Conservation (phyloP, 2,888 invertebrate genomes). For the Orchesella flavescens region DNA sequence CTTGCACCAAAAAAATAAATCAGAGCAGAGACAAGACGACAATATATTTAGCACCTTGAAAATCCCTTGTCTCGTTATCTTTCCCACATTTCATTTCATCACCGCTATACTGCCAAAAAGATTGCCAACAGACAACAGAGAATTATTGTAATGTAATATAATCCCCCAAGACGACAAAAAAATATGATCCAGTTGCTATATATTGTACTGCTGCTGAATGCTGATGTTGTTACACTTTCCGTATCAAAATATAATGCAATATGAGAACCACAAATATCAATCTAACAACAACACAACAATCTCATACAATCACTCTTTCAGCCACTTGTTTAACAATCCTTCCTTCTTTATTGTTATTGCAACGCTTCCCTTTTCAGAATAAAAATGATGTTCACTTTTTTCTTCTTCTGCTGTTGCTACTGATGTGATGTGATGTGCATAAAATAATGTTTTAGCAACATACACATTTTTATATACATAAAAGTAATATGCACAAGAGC, state of each 20-base stretch:
- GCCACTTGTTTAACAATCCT: slow-evolving; percentile 9
- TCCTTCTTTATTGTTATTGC: slow-evolving; percentile 22
- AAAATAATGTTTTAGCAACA: not conserved
- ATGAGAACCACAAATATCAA: slow-evolving; percentile 13
- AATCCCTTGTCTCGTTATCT: not conserved
- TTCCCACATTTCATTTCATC: slow-evolving; percentile 4
- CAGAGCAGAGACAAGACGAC: not conserved
- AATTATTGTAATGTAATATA: too few species aligned
- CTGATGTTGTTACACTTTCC: not conserved
- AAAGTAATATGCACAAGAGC: not conserved
- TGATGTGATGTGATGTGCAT: not conserved
- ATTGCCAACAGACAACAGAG: too few species aligned
- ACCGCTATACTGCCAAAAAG: not conserved
- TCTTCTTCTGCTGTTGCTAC: too few species aligned
- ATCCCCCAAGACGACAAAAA: too few species aligned
- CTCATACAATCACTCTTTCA: slow-evolving; percentile 1
- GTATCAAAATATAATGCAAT: slow-evolving; percentile 2
- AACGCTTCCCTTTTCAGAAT: slow-evolving; percentile 24
- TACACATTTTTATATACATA: too few species aligned
- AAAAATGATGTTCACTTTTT: slow-evolving; percentile 6
- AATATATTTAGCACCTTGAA: not conserved
- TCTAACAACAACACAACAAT: not conserved
- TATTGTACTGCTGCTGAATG: not conserved
- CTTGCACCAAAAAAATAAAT: not conserved
- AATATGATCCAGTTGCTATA: too few species aligned